Evolutionary conservation across 2,888 invertebrate genomes (phyloP).

Genomic region (Keiferia lycopersicella): DNA sequence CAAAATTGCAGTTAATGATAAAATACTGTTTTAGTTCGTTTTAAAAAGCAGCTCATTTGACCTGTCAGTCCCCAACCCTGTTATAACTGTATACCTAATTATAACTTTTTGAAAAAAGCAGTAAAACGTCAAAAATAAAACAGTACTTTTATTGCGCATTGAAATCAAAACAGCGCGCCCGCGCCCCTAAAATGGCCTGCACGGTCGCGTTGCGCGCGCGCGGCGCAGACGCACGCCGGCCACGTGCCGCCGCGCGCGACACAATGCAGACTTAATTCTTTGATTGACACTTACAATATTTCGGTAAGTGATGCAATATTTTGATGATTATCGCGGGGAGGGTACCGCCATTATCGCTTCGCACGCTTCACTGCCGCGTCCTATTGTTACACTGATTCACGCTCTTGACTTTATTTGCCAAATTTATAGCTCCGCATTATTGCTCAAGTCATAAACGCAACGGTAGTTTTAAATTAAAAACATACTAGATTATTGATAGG

Average conservation of each 20-base stretch:
- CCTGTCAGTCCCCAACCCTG: no score
- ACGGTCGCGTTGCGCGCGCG: slow-evolving; percentile 54
- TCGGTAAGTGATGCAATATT: slow-evolving; percentile 82
- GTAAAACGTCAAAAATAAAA: slow-evolving; percentile 37
- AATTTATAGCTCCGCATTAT: slow-evolving; percentile 3
- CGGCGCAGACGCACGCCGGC: slow-evolving; percentile 61
- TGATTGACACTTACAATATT: slow-evolving; percentile 83
- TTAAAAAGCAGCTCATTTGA: no score
- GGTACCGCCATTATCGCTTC: slow-evolving; percentile 58
- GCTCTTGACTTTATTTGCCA: slow-evolving; percentile 43
- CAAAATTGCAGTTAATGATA: no score
- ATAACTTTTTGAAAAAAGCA: neutral
- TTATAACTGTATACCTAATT: no score
- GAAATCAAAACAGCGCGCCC: slow-evolving; percentile 71
- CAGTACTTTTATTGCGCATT: slow-evolving; percentile 58
- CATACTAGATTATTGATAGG: no score
- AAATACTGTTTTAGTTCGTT: no score
- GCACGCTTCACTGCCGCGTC: slow-evolving; percentile 58
- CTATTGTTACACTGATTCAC: slow-evolving; percentile 42
- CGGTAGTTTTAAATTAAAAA: no score
- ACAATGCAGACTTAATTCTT: slow-evolving; percentile 78
- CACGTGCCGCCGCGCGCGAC: slow-evolving; percentile 54
- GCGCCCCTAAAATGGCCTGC: slow-evolving; percentile 64
- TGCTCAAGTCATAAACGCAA: neutral
- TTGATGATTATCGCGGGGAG: slow-evolving; percentile 75